phyloP scores from a whole-genome alignment of 2,888 invertebrate genomes.

The Pecten maximus region DNA sequence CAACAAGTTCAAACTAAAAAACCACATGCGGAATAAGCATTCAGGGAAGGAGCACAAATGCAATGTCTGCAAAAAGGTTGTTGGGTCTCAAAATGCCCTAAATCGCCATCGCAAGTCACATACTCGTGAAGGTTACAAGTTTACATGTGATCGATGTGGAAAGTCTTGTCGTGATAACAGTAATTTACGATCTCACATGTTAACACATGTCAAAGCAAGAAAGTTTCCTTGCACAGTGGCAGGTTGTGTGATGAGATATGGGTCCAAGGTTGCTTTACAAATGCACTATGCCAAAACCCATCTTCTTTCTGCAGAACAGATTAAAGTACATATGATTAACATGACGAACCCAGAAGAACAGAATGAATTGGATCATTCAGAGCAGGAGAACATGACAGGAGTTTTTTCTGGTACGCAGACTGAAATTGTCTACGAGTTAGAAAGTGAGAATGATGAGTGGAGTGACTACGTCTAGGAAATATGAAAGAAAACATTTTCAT shows the following conservation, averaged over 20 bases:
- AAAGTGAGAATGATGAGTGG: background rate
- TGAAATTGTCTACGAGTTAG: background rate
- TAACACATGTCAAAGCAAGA: background rate
- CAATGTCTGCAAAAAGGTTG: background rate
- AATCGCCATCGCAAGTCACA: background rate
- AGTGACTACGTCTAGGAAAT: background rate
- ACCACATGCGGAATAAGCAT: background rate
- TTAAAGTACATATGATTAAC: background rate
- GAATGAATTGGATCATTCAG: background rate
- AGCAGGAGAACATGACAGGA: background rate
- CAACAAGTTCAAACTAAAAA: background rate
- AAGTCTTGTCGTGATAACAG: conserved; percentile 27
- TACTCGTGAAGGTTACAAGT: background rate
- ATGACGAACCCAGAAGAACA: background rate
- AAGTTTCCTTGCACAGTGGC: background rate
- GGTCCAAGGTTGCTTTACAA: background rate
- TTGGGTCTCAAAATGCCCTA: background rate
- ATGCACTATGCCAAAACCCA: background rate
- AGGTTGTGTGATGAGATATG: background rate
- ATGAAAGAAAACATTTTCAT: too few relatives aligned
- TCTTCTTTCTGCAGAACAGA: background rate
- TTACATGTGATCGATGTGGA: conserved; percentile 7
- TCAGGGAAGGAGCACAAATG: background rate
- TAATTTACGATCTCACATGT: background rate
- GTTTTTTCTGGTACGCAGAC: background rate